Evolutionary conservation across 2,797 vertebrate species (phyloP).

Genomic region (Acanthornis magna): DNA sequence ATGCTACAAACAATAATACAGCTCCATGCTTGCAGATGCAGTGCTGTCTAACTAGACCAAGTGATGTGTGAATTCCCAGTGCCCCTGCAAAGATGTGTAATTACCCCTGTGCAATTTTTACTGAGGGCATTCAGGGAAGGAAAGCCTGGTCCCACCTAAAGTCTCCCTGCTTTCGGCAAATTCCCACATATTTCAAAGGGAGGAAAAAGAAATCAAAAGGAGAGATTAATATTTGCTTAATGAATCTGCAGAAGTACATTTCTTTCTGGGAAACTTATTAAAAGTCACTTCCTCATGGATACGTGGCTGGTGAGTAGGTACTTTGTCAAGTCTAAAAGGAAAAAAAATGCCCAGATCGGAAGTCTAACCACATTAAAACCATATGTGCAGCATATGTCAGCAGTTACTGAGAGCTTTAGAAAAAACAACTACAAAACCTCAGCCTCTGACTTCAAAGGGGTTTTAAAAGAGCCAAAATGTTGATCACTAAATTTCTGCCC

Average conservation of each 20-base stretch:
- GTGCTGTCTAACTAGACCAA: not conserved
- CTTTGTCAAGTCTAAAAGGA: slow-evolving; percentile 11
- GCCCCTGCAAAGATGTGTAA: not conserved
- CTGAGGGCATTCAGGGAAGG: not conserved
- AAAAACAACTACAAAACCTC: slow-evolving; percentile 40
- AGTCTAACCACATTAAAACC: slow-evolving; percentile 52
- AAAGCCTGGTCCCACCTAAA: not conserved
- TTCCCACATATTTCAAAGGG: slow-evolving; percentile 36
- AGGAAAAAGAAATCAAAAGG: not conserved
- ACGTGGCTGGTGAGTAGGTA: slow-evolving; percentile 1
- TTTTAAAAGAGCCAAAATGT: slow-evolving; percentile 3
- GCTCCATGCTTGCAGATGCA: not conserved
- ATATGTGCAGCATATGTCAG: slow-evolving; percentile 56
- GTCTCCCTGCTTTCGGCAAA: not conserved
- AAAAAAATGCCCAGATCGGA: not conserved
- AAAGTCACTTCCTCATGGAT: not conserved
- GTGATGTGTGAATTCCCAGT: not conserved
- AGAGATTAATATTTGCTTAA: slow-evolving; percentile 14
- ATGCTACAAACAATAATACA: not conserved
- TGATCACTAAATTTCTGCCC: not conserved
- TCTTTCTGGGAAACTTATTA: slow-evolving; percentile 4
- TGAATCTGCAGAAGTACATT: not conserved
- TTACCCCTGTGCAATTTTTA: slow-evolving; percentile 14
- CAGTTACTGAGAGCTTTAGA: slow-evolving; percentile 27
- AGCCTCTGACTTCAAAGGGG: slow-evolving; percentile 5